Conservation (phyloP, 2,888 invertebrate genomes). For the Drosophila incognita region DNA sequence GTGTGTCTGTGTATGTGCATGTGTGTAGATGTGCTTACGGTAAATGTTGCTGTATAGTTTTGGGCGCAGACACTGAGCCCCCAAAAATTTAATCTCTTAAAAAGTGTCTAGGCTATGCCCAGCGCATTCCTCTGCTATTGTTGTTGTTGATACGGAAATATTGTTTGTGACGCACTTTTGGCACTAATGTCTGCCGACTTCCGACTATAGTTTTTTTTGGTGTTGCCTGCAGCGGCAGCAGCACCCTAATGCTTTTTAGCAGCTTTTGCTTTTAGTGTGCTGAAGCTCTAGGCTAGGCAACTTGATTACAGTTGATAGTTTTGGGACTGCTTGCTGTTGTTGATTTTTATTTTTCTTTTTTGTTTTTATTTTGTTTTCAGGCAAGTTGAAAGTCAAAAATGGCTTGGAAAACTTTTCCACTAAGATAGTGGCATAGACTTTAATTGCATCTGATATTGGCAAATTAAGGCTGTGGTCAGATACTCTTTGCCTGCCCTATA, state of each 20-base stretch:
- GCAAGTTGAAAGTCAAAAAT: conserved; percentile 65
- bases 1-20: conserved; percentile 33
- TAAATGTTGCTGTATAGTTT: conserved; percentile 71
- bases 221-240: conserved; percentile 26
- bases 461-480: conserved; percentile 44
- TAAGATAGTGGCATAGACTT: conserved; percentile 53
- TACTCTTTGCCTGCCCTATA: neutral
- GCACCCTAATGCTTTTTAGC: conserved; percentile 74
- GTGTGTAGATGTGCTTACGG: conserved; percentile 55
- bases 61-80: conserved; percentile 45
- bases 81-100: conserved; percentile 80
- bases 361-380: conserved; percentile 6
- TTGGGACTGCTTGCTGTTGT: conserved; percentile 47
- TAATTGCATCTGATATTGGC: conserved; percentile 55
- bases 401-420: conserved; percentile 28
- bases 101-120: conserved; percentile 76
- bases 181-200: conserved; percentile 80
- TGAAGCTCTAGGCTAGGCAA: conserved; percentile 68
- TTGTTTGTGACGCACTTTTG: conserved; percentile 81
- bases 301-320: conserved; percentile 81
- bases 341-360: conserved; percentile 20
- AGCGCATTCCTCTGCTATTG: conserved; percentile 55
- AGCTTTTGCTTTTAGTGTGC: conserved; percentile 70
- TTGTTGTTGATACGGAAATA: conserved; percentile 78
- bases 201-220: conserved; percentile 67